These are phyloP conservation scores for Crotophaga sulcirostris DNA, from an alignment of 2,113 vertebrate species.

Conservation along the genomic window DNA sequence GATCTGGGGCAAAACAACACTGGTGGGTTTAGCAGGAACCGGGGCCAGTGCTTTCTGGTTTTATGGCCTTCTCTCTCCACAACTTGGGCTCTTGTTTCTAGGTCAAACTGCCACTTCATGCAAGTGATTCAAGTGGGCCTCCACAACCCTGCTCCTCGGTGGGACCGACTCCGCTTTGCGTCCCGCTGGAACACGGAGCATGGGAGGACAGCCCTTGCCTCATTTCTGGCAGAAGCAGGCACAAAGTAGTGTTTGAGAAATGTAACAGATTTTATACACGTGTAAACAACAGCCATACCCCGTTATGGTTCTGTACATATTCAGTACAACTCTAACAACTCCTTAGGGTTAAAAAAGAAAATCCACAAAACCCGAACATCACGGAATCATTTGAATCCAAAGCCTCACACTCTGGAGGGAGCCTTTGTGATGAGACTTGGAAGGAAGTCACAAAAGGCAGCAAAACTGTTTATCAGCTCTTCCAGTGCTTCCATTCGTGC, in stretches of 20 bases:
- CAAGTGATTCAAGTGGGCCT: not conserved
- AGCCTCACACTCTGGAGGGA: not conserved
- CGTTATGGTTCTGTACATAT: not conserved
- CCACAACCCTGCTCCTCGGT: not conserved
- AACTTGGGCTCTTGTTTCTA: not conserved
- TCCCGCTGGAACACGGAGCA: accelerated
- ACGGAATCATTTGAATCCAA: not conserved
- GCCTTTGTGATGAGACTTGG: not conserved
- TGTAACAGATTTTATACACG: not conserved
- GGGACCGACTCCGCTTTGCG: accelerated
- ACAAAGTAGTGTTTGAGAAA: not conserved
- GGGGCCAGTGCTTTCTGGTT: not conserved
- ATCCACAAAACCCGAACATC: not conserved
- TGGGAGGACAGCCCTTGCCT: not conserved
- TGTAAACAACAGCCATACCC: not conserved
- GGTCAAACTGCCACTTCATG: not conserved
- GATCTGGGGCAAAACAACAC: not conserved
- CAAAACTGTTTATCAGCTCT: not conserved
- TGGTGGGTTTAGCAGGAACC: not conserved
- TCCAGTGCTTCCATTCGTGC: accelerated
- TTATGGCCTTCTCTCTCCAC: not conserved
- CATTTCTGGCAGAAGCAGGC: not conserved
- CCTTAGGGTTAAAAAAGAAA: not conserved
- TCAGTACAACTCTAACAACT: not conserved
- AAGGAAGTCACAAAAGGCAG: not conserved